Evolutionary conservation across 1,140 invertebrate genomes (phyloP), one percentile per base, ranked within the genome.

Genomic region (Drosophila pachea): DNA sequence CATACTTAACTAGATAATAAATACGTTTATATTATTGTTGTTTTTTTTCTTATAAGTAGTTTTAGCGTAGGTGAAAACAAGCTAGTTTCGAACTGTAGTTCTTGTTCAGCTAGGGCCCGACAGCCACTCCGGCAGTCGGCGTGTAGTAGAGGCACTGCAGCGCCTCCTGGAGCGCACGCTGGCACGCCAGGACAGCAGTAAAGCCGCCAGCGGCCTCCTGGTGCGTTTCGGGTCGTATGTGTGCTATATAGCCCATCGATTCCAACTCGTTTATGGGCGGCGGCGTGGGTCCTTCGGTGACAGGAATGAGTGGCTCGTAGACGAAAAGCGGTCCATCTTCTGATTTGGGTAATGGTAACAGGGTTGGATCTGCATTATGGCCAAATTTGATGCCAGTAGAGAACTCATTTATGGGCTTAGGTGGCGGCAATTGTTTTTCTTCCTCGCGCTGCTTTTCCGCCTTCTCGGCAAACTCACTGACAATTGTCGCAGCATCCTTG

Each of bases 191-290:
- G 5, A 92, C 92, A 3, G 95, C 92, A 33, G 93, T 92, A 89
- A 95, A 99, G 4, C 98, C 98, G 43, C 97, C 97, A 14, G 97
- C 97, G 72, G 93, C 92, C 86, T 98, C 97, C 35, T 92, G 89
- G 29, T 92, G 90, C 16, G 91, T 94, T 70, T 97, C 94, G 16
- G 89, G 67, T 62, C 94, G 92, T 48, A 99, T 92, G 90, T 98
- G 93, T 5, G 91, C 87, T 47, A 97, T 90, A 86, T 96, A 99
- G 0, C 95, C 95, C 61, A 91, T 90, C 5, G 78, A 83, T 63
- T 93, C 89, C 1, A 98, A 90, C 12, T 96, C 93, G 8, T 91
- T 88, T 53, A 91, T 89, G 0, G 82, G 78, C 0, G 97, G 97
- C 8, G 94, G 91, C 4, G 89, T 74, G 0, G 97, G 97, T 0